Base-by-base conservation (phyloP, 2,797 vertebrate species). In the Spheniscus humboldti region DNA sequence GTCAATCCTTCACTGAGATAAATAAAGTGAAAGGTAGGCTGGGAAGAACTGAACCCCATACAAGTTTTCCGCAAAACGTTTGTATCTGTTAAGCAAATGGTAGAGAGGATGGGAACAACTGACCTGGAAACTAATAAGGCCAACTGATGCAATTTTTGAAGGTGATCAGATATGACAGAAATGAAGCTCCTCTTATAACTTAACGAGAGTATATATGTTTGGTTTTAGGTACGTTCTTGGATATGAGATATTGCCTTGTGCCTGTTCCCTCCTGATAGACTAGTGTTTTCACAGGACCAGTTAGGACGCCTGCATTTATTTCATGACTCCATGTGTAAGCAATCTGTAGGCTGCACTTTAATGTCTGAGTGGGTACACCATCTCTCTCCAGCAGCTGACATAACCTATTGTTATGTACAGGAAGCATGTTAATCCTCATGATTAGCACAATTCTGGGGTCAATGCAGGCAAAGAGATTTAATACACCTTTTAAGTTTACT, bases 391-490 rank as follows among this genome's bases (percentile, higher is more conserved):
- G 71, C 90, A 96, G 91, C 64, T 91, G 95, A 92, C 59, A 28
- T 55, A 88, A 85, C 64, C 69, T 83, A 66, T 91, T 96, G 91
- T 94, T 97, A 83, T 35, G 25, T 50, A 71, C 75, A 88, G 93
- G 81, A 97, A 92, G 57, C 69, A 59, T 91, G 88, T 63, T 97
- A 97, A 96, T 97, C 72, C 87, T 91, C 82, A 88, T 90, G 95
- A 97, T 97, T 96, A 97, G 35, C 86, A 91, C 52, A 73, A 60
- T 96, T 92, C 92, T 88, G 59, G 28, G 84, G 75, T 95, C 95
- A 92, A 17, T 41, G 35, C 39, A 76, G 92, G 92, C 82, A 66
- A 97, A 89, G 67, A 94, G 60, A 37, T 80, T 89, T 87, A 33
- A 80, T 81, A 77, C 76, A 92, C 66, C 80, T 97, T 92, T 97